Base-by-base conservation (phyloP, 1,140 invertebrate species). In the Drosophila rufa region DNA sequence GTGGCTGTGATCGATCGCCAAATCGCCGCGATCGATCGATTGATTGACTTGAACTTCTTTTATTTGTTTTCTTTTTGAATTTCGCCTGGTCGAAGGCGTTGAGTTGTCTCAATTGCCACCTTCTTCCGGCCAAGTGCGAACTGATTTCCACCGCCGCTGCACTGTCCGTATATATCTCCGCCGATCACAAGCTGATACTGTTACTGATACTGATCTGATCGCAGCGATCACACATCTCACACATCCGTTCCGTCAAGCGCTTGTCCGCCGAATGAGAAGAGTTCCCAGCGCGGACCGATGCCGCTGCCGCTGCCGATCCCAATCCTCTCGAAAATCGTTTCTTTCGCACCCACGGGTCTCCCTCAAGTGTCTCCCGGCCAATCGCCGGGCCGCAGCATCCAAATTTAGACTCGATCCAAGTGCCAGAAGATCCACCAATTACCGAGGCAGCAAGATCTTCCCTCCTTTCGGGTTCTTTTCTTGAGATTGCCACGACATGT, bases 91-190 rank as follows among this genome's bases (percentile, higher is more conserved):
- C 45, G 45, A 73, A 68, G 46, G 73, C 74, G 84, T 80, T 89
- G 84, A 87, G 83, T 61, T 75, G 68, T 65, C 84, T 87, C 83
- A 84, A 79, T 84, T 87, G 80, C 80, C 83, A 87, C 83, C 84
- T 84, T 84, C 66, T 84, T 84, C 74, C 74, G 77, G 62, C 62
- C 59, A 78, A 89, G 83, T 89, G 84, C 62, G 84, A 87, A 89
- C 45, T 80, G 84, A 87, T 56, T 56, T 27, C 48, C 64, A 11
- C 46, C 67, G 42, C 40, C 15, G 30, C 42, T 36, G 40, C n/a
- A 45, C 38, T 71, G 22, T 71, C 51, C 30, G 48, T n/a, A 17
- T 38, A 33, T 50, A 30, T 56, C 14, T 33, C 36, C 14, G 42
- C 22, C 60, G 50, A 57, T 22, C 19, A 11, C 61, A 25, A 17